Base-by-base conservation (phyloP, 2,113 vertebrate species). In the Xenopus borealis region DNA sequence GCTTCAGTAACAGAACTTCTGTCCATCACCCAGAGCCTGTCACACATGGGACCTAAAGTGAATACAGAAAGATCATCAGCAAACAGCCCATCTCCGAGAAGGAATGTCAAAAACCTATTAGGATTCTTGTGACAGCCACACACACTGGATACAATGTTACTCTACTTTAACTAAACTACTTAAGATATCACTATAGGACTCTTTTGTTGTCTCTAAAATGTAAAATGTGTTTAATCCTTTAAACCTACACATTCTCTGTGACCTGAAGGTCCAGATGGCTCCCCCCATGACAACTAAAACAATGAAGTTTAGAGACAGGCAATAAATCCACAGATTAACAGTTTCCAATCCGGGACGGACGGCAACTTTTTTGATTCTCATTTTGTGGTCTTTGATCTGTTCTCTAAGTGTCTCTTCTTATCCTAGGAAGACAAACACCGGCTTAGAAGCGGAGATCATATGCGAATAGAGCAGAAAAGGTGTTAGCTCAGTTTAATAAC, bases 81-180 rank as follows among this genome's bases (percentile, higher is more conserved):
- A 77, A 69, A 77, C 67, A 77, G 58, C n/a, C 66, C 66, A 70
- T 70, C 61, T 77, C 67, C 12, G 17, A 47, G 46, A 77, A 64
- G 59, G 74, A 77, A 77, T 77, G 66, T 77, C 45, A 59, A 58
- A 77, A 70, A 55, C 74, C 67, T 70, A 70, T 77, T 70, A 77
- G 74, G 74, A 77, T 77, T 45, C 59, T 77, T 33, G 27, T 77
- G 67, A 70, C 59, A 69, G 59, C 74, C 74, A 77, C 74, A 77
- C 73, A 75, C 74, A 77, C 52, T 77, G 74, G 74, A 70, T 77
- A 77, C 74, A 77, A 77, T 77, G 74, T 77, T 77, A 63, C 74
- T 66, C 52, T 77, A 17, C 74, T 77, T 77, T 77, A 77, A 77
- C 74, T 77, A 77, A 77, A 77, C 74, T 77, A 77, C 74, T 77